Evolutionary conservation across 2,113 vertebrate genomes (phyloP), one percentile per base, ranked within the genome.

Genomic region (Pavo muticus): DNA sequence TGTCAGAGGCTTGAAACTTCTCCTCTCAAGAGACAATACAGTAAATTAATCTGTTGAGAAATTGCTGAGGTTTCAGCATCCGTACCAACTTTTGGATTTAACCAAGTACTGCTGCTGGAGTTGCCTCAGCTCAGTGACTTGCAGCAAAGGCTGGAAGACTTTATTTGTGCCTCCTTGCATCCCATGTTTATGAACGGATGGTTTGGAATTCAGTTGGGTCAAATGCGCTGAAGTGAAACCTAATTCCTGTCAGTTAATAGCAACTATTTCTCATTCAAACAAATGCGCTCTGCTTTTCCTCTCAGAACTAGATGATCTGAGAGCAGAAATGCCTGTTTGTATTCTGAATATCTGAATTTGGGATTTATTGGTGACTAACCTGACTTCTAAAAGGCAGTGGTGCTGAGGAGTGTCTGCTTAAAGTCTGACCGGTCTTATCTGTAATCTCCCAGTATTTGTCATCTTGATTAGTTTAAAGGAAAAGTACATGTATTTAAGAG

Each of bases 21-120:
- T 56, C 92, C 75, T 82, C 69, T 71, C 3, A 4, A 89, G 90
- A 91, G 65, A 24, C 73, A 56, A 59, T 63, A 69, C 25, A 73
- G 12, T 77, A 75, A 94, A 91, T 88, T 75, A 70, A 72, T 76
- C 72, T 86, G 78, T 78, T 84, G 70, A 69, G 75, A 90, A 88
- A 85, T 27, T 61, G 83, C 37, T 88, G 25, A 23, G 57, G 32
- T 88, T 87, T 40, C 54, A 21, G 21, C 56, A 56, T 90, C 65
- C 80, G 60, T 86, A 74, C 23, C 30, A 78, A 63, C 75, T 69
- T 74, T 14, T 61, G 13, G 21, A 24, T 93, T 70, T 73, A 84
- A 70, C 68, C 16, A 30, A 15, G 65, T 73, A 78, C 85, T 76
- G 72, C 40, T 47, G 69, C 44, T 18, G 70, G 57, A 64, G 52